phyloP scores from a whole-genome alignment of 2,113 vertebrate species.

The Corynorhinus townsendii region DNA sequence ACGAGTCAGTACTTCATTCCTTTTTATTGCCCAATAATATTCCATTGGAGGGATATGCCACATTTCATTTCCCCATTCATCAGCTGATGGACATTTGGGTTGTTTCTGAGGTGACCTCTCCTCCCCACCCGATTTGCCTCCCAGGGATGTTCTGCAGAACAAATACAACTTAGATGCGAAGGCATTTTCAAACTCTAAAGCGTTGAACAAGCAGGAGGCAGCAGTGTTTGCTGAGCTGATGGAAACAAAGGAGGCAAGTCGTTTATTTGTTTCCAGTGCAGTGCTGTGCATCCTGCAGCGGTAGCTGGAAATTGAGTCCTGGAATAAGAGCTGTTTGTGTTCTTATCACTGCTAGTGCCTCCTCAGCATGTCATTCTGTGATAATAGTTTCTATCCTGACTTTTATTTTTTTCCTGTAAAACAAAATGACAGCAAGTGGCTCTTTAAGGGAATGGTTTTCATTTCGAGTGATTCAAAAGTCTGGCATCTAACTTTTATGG shows the following conservation, averaged over 20 bases:
- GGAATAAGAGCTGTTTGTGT: constrained; percentile 58
- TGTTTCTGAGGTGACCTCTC: neutral
- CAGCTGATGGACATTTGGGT: neutral
- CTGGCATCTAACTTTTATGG: constrained; percentile 80
- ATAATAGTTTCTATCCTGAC: constrained; percentile 77
- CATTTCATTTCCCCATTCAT: neutral
- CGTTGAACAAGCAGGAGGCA: neutral
- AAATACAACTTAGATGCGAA: neutral
- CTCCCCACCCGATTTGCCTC: neutral
- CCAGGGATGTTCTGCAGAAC: neutral
- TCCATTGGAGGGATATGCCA: neutral
- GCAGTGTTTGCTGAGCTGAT: neutral
- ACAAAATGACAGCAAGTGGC: constrained; percentile 78
- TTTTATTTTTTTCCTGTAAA: constrained; percentile 80
- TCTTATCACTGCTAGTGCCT: constrained; percentile 64
- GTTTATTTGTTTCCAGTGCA: constrained; percentile 58
- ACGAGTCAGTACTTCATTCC: neutral
- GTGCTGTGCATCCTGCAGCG: neutral
- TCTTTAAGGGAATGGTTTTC: constrained; percentile 79
- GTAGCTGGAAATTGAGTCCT: constrained; percentile 61
- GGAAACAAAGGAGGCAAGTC: neutral
- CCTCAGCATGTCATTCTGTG: constrained; percentile 47
- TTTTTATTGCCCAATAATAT: neutral
- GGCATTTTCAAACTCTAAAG: neutral
- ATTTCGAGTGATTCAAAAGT: constrained; percentile 81